Conservation (phyloP, 2,888 invertebrate genomes). For the Hyalella azteca region DNA sequence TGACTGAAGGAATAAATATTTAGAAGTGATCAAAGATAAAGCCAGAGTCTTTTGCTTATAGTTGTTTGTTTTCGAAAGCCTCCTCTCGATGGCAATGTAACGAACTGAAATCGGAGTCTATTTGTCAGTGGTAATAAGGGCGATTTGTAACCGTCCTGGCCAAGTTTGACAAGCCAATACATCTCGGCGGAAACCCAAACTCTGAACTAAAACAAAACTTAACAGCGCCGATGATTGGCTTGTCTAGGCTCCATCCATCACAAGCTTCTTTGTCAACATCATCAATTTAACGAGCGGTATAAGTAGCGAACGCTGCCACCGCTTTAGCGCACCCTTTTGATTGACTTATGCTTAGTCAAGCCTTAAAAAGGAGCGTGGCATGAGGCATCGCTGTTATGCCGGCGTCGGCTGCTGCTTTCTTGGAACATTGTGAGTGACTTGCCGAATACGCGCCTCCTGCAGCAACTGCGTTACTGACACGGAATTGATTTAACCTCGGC, state of each 20-base stretch:
- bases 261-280: background rate
- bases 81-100: background rate
- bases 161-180: slow-evolving; percentile 22
- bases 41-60: too few relatives aligned
- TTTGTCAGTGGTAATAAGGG: slow-evolving; percentile 23
- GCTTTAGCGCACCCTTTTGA: background rate
- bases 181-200: slow-evolving; percentile 15
- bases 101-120: background rate
- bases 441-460: too few relatives aligned
- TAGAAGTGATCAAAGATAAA: too few relatives aligned
- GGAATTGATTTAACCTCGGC: too few relatives aligned
- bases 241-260: slow-evolving; percentile 20
- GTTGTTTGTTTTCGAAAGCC: background rate
- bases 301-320: background rate
- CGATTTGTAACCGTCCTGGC: slow-evolving; percentile 23
- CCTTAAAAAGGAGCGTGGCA: background rate
- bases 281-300: slow-evolving; percentile 10
- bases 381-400: too few relatives aligned
- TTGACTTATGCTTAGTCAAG: slow-evolving; percentile 13
- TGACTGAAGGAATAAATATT: too few relatives aligned
- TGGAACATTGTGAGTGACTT: too few relatives aligned
- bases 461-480: too few relatives aligned
- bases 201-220: slow-evolving; percentile 30
- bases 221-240: slow-evolving; percentile 22
- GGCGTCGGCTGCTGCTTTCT: too few relatives aligned